Evolutionary conservation across 2,113 vertebrate genomes (phyloP).

Genomic region (Brienomyrus brachyistius): DNA sequence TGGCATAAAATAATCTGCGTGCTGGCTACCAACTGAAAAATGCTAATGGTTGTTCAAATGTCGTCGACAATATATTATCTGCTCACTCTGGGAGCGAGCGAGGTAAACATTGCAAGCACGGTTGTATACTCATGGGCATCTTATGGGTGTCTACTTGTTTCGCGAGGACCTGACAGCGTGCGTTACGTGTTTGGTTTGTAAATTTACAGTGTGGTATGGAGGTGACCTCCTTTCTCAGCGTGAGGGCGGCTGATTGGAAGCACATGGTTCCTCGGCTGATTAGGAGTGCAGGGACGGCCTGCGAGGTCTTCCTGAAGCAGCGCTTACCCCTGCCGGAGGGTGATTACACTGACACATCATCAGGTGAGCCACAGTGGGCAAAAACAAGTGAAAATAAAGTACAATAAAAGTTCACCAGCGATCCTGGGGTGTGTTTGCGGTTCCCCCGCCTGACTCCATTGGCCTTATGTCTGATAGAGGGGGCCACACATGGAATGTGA

Average conservation of each 20-base stretch:
- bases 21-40: not conserved
- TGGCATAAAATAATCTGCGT: not conserved
- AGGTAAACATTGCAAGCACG: not conserved
- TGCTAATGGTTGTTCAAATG: not conserved
- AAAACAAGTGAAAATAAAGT: not conserved
- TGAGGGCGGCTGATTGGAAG: constrained; percentile 52
- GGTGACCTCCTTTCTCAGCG: constrained; percentile 39
- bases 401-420: not conserved
- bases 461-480: constrained; percentile 1
- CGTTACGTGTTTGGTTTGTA: constrained; percentile 39
- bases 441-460: not conserved
- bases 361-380: not conserved
- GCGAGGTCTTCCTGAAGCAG: not conserved
- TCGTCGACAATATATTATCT: not conserved
- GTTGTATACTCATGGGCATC: not conserved
- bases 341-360: not conserved
- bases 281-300: constrained; percentile 39
- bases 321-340: not conserved
- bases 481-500: constrained; percentile 45
- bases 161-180: constrained; percentile 22
- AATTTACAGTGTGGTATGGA: constrained; percentile 48
- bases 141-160: not conserved
- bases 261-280: constrained; percentile 49
- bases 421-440: not conserved
- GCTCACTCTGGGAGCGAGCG: not conserved